Evolutionary conservation across 1,140 invertebrate species (phyloP).

Genomic region (Neodiprion fabricii): DNA sequence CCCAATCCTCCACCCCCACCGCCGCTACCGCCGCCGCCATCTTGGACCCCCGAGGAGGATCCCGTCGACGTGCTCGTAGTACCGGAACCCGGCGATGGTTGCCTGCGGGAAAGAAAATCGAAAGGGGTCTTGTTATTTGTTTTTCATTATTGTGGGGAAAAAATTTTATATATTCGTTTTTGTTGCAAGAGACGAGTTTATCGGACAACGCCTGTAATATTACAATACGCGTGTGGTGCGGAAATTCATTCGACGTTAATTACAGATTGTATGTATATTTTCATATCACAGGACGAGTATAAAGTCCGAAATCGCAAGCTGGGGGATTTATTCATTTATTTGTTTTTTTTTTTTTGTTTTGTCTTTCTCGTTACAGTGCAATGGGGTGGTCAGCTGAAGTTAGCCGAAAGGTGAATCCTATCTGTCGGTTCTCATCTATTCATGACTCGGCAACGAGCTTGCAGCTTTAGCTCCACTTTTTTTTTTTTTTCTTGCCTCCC

Average conservation of each 20-base stretch:
- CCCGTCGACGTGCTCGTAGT: slow-evolving; percentile 54
- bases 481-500: slow-evolving; percentile 21
- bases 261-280: background rate
- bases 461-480: slow-evolving; percentile 1
- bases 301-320: too few relatives aligned
- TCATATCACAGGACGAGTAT: too few relatives aligned
- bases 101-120: slow-evolving; percentile 43
- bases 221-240: background rate
- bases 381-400: background rate
- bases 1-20: too few relatives aligned
- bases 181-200: background rate
- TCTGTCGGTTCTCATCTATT: slow-evolving; percentile 45
- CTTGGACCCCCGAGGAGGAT: slow-evolving; percentile 50
- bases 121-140: background rate
- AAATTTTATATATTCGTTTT: background rate
- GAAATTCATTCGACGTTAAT: background rate
- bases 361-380: too few relatives aligned
- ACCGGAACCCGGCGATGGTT: slow-evolving; percentile 55
- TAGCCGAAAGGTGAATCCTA: slow-evolving; percentile 33
- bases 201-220: too few relatives aligned
- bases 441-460: slow-evolving; percentile 30
- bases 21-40: slow-evolving; percentile 33
- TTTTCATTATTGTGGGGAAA: background rate
- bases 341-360: too few relatives aligned
- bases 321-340: too few relatives aligned